These are phyloP conservation scores for Drosophila buzzatii DNA, from an alignment of 2,888 invertebrate species.

Conservation along the genomic window DNA sequence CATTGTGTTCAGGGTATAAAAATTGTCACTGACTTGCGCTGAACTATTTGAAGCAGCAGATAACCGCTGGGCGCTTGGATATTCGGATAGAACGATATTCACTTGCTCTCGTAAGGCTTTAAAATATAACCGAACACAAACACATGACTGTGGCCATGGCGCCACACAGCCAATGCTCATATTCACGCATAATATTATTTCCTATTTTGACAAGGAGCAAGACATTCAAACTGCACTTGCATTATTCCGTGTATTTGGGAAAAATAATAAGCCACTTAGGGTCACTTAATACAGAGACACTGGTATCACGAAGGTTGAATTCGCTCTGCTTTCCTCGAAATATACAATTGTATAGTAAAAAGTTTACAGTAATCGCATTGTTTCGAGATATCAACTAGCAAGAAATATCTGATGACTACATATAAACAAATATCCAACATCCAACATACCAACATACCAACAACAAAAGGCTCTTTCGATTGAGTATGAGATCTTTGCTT, in stretches of 20 bases:
- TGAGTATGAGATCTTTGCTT: background rate
- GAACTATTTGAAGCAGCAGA: background rate
- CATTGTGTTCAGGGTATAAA: too few relatives aligned
- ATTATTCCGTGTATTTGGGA: constrained; percentile 63
- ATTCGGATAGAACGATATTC: background rate
- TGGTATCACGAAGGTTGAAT: constrained; percentile 9
- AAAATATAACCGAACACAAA: constrained; percentile 19
- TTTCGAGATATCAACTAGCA: background rate
- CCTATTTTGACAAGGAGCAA: constrained; percentile 46
- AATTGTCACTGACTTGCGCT: background rate
- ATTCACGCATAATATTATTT: constrained; percentile 66
- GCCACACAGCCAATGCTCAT: constrained; percentile 47
- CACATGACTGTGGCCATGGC: constrained; percentile 8
- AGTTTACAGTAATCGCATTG: background rate
- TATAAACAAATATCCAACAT: background rate
- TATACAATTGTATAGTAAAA: background rate
- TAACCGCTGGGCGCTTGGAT: too few relatives aligned
- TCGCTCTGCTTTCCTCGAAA: background rate
- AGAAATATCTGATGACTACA: background rate
- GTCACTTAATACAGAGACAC: constrained; percentile 27
- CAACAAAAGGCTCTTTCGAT: background rate
- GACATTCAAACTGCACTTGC: constrained; percentile 20
- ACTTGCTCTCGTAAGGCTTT: constrained; percentile 24
- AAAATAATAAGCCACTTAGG: constrained; percentile 71
- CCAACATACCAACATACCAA: background rate